Evolutionary conservation across 2,797 vertebrate species (phyloP).

Genomic region (Nothura maculosa): DNA sequence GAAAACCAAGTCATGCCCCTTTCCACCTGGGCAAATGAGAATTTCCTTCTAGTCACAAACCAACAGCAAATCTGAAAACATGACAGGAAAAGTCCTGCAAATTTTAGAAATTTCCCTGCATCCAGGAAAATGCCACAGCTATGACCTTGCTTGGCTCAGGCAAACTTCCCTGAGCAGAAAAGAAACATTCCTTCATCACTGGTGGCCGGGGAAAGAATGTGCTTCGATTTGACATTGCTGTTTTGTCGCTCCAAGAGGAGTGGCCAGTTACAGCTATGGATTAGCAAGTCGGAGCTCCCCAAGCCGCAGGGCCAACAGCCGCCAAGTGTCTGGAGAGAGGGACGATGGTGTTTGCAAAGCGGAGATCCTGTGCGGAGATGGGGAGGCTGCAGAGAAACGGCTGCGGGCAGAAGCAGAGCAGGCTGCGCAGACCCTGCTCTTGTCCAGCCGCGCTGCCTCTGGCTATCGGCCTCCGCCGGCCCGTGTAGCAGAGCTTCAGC

Average conservation of each 20-base stretch:
- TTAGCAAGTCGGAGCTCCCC: background rate
- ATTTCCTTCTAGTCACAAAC: constrained; percentile 41
- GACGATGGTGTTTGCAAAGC: background rate
- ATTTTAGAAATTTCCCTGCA: constrained; percentile 11
- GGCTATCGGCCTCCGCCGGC: background rate
- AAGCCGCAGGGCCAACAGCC: background rate
- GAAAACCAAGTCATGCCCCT: constrained; percentile 15
- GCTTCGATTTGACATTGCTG: background rate
- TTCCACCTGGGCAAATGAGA: constrained; percentile 36
- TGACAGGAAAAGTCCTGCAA: background rate
- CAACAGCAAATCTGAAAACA: constrained; percentile 25
- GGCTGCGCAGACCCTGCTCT: background rate
- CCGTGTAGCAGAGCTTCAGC: background rate
- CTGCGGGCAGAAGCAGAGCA: background rate
- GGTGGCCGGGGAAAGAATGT: background rate
- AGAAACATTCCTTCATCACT: constrained; percentile 8
- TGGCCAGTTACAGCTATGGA: background rate
- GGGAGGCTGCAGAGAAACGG: background rate
- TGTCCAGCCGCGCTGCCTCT: background rate
- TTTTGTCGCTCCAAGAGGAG: background rate
- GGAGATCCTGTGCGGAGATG: background rate
- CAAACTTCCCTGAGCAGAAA: background rate
- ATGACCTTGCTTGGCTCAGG: constrained; percentile 17
- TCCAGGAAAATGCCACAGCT: constrained; percentile 35
- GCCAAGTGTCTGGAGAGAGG: background rate